Conservation (phyloP, 2,113 vertebrate species). For the Pluvialis apricaria region DNA sequence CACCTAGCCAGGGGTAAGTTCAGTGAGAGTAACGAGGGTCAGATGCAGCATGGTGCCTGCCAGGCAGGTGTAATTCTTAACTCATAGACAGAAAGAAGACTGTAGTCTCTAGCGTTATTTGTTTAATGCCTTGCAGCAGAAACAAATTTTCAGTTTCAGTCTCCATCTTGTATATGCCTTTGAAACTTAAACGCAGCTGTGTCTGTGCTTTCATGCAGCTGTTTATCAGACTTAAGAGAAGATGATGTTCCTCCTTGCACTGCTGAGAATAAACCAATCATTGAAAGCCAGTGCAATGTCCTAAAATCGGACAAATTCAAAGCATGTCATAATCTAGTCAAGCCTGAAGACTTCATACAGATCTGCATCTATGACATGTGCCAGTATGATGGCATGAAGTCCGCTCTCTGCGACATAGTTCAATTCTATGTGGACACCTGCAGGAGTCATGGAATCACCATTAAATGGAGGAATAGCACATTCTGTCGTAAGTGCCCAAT, state of each 20-base stretch:
- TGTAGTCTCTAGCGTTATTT: not conserved
- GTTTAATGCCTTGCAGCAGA: not conserved
- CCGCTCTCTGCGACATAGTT: slow-evolving; percentile 58
- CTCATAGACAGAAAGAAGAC: not conserved
- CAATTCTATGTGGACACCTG: slow-evolving; percentile 69
- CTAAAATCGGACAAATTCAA: slow-evolving; percentile 57
- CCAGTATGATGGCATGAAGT: slow-evolving; percentile 63
- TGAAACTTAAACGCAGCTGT: not conserved
- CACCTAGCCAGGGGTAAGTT: not conserved
- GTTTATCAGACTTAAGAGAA: slow-evolving; percentile 53
- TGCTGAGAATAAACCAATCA: not conserved
- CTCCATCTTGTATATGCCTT: not conserved
- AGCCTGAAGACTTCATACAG: slow-evolving; percentile 58
- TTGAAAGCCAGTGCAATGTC: slow-evolving; percentile 60
- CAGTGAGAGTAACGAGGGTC: not conserved
- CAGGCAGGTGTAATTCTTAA: not conserved
- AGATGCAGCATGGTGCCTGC: not conserved
- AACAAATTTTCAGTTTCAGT: not conserved
- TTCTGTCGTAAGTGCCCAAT: slow-evolving; percentile 65
- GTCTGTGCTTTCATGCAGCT: slow-evolving; percentile 45
- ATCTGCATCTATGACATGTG: slow-evolving; percentile 72
- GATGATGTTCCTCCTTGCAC: slow-evolving; percentile 51
- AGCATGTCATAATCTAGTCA: slow-evolving; percentile 52
- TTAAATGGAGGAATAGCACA: slow-evolving; percentile 65
- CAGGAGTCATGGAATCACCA: slow-evolving; percentile 43